Evolutionary conservation across 2,797 vertebrate species (phyloP), one percentile per base, ranked within the genome.

Genomic region (Cossypha dichroa): DNA sequence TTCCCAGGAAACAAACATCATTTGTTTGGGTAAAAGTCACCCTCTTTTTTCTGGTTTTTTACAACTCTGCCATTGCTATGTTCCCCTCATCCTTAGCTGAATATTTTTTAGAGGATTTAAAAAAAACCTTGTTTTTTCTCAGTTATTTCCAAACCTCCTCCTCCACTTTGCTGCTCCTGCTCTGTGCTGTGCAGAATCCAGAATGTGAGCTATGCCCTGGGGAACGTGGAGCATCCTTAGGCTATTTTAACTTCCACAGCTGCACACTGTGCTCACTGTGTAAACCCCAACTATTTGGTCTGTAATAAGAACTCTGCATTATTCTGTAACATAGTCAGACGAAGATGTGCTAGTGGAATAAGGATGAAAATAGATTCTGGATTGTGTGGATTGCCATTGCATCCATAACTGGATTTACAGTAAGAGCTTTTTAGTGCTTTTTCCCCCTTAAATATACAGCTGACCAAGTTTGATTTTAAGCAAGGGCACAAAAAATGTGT

Each of bases 211-310:
- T 67, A 93, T 82, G 91, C 86, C 72, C 29, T 5, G 2, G 64
- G 58, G 94, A 89, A 95, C 1, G 92, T 36, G 6, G 86, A 72
- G 82, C 85, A 91, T 90, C 93, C 79, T n/a, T 4, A 28, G 0
- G 90, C 91, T 96, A 94, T 97, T 97, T 96, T 96, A 77, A 79
- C 79, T 85, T 52, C 19, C 68, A 54, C 94, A 93, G 94, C 92
- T 97, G 94, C 91, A 90, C 0, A 0, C 67, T 62, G 79, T 0
- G 0, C 88, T 93, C 74, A 15, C 75, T 26, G 19, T 20, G 64
- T 40, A 77, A 87, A 85, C 68, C 58, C 84, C 29, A 74, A 55
- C 75, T 46, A 56, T 87, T 56, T 33, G 43, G 41, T 66, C 81
- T 94, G 91, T 82, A 80, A 83, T 59, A 72, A 25, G 76, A 80